Percentiles rank a stretch among this genome's conserved stretches.
Evolutionary conservation across 2,797 vertebrate species (phyloP).

Genomic region (Molothrus aeneus): DNA sequence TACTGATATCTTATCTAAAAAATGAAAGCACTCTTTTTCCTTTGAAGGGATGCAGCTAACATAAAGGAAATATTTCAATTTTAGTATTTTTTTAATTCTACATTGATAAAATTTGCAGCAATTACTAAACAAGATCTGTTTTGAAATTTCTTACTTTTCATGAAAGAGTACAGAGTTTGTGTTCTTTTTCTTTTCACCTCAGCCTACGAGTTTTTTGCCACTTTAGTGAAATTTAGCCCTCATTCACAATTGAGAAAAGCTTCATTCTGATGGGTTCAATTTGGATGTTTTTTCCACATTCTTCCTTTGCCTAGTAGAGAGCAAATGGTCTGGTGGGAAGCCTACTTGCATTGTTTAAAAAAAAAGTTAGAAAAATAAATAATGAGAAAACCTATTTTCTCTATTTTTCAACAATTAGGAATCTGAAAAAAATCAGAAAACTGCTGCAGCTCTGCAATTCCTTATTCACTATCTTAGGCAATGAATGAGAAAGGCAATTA

Average conservation of each 20-base stretch:
- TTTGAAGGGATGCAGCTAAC: neutral
- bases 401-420: neutral
- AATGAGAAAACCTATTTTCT: neutral
- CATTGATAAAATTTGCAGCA: neutral
- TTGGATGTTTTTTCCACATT: neutral
- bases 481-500: neutral
- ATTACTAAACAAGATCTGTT: neutral
- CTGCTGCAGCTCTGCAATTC: neutral
- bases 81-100: neutral
- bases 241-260: neutral
- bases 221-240: neutral
- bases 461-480: neutral
- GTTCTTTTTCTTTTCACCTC: neutral
- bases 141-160: neutral
- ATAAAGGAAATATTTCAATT: neutral
- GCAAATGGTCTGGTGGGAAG: neutral
- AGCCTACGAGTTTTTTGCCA: neutral
- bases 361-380: neutral
- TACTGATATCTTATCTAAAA: neutral
- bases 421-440: neutral
- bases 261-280: neutral
- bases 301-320: neutral
- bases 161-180: fast-evolving
- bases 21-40: neutral
- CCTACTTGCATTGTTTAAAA: neutral